phyloP scores from a whole-genome alignment of 2,113 vertebrate species.

The Bothrops jararaca region DNA sequence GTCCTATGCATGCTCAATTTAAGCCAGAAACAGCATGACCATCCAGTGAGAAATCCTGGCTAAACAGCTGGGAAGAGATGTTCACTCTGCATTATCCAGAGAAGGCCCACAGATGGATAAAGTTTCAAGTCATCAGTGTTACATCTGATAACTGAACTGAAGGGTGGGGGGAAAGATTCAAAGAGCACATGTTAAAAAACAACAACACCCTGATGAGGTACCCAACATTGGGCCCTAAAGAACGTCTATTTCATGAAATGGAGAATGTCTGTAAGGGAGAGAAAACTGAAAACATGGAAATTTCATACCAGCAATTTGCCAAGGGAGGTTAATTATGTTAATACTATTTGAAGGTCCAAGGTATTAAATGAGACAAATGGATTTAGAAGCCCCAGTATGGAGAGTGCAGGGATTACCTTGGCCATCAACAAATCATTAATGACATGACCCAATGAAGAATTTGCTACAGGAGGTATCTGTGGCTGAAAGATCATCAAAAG shows the following conservation, averaged over 20 bases:
- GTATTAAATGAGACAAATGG: not conserved
- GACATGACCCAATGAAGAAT: not conserved
- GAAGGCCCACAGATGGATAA: not conserved
- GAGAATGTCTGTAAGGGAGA: not conserved
- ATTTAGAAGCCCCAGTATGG: not conserved
- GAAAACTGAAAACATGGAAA: not conserved
- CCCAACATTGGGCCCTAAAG: not conserved
- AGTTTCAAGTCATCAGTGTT: not conserved
- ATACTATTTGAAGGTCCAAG: not conserved
- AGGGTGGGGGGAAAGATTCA: not conserved
- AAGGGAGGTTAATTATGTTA: not conserved
- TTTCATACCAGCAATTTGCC: not conserved
- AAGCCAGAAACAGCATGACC: not conserved
- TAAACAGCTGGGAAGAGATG: not conserved
- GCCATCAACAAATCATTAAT: not conserved
- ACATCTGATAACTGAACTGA: not conserved
- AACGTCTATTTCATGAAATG: not conserved
- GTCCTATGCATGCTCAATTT: not conserved
- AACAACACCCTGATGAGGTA: not conserved
- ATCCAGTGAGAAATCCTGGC: not conserved
- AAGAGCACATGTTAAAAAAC: not conserved
- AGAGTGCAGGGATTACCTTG: not conserved
- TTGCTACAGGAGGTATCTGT: not conserved
- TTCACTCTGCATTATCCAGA: not conserved
- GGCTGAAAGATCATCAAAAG: not conserved